Base-by-base conservation (phyloP, 2,113 vertebrate species). In the Gallinago paraguaiae region DNA sequence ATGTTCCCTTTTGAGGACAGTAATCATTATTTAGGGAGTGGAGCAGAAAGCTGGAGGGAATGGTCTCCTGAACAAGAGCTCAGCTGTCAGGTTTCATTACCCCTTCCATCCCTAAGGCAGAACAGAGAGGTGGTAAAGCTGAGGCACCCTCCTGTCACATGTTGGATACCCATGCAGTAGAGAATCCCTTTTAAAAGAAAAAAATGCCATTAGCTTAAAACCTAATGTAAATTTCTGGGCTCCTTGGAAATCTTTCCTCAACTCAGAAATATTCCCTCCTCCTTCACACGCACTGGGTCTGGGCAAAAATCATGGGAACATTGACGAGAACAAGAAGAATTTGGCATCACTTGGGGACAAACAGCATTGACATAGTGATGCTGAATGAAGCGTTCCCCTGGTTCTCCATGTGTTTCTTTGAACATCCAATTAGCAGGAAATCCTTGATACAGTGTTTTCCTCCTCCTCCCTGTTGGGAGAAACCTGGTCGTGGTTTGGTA, bases 361-460 rank as follows among this genome's bases (percentile, higher is more conserved):
- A 17, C 2, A 39, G 20, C 0, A 0, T 17, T 60, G 57, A 31
- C 9, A 39, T 3, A 41, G 46, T 3, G 24, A 70, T 54, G 50
- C 24, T 2, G 4, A 74, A 68, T 13, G n/a, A 69, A 70, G 11
- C 0, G 0, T 88, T 71, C 23, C 17, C 39, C 35, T 71, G 46
- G 25, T 43, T 88, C 43, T 78, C 43, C 0, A 0, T n/a, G 33
- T 25, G 46, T 56, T 75, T 65, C 69, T 86, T 43, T 60, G 77
- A 86, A 51, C 68, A 63, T 64, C 30, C 41, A 59, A 30, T 88
- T 48, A 81, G 23, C 51, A 81, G 72, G 39, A 63, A 60, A 77
- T 48, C 68, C 86, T 63, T 77, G 11, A 8, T 48, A 14, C 6
- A 7, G 5, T 31, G 19, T 37, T 90, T 65, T 77, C 39, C 18